Evolutionary conservation across 2,113 vertebrate genomes (phyloP).

Genomic region (Heliornis fulica): DNA sequence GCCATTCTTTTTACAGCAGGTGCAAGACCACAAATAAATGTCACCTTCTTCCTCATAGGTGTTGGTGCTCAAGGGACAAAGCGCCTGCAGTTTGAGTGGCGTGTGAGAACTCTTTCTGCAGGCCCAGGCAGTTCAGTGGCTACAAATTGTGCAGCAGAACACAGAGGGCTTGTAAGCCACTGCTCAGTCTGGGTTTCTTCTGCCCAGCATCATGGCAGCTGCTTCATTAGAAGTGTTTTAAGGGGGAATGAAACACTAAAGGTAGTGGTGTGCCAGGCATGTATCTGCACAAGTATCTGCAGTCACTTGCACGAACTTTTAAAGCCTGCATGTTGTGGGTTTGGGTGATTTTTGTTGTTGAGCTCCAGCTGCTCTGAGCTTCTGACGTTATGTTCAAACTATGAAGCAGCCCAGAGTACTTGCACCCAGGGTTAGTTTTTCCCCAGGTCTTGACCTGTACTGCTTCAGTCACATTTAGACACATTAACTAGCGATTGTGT

Average conservation of each 20-base stretch:
- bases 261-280: background rate
- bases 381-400: background rate
- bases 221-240: background rate
- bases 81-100: background rate
- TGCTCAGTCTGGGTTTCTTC: background rate
- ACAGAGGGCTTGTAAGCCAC: background rate
- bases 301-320: background rate
- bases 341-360: background rate
- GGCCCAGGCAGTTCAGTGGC: background rate
- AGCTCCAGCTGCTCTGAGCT: background rate
- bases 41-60: accelerated
- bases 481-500: background rate
- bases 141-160: background rate
- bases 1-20: background rate
- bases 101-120: background rate
- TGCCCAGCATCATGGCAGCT: background rate
- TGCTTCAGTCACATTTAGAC: background rate
- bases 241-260: background rate
- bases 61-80: background rate
- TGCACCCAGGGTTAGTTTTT: background rate
- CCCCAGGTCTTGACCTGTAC: background rate
- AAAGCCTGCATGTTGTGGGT: background rate
- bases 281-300: background rate
- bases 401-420: background rate
- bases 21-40: background rate